Percentiles rank a stretch among this genome's conserved stretches.
These are phyloP conservation scores for Falcunculus frontatus DNA, from an alignment of 2,113 vertebrate genomes.

Conservation along the genomic window DNA sequence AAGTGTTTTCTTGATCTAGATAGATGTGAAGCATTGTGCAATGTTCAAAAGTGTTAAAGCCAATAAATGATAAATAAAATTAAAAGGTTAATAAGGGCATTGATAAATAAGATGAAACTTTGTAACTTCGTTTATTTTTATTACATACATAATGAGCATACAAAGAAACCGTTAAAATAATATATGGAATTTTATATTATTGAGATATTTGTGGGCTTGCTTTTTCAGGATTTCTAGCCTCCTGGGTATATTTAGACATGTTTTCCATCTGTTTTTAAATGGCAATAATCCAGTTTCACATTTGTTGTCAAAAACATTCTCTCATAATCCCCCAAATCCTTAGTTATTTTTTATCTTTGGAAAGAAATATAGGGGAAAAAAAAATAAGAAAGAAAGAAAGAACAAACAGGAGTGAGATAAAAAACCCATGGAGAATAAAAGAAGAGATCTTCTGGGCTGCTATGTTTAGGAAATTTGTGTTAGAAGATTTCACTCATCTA, in stretches of 20 bases:
- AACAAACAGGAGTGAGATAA: neutral
- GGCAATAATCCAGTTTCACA: neutral
- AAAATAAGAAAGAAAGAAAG: neutral
- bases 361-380: neutral
- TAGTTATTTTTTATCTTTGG: neutral
- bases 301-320: neutral
- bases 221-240: neutral
- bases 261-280: neutral
- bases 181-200: neutral
- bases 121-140: accelerated
- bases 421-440: neutral
- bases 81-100: accelerated
- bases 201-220: neutral
- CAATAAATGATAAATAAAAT: neutral
- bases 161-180: neutral
- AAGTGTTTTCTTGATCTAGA: neutral
- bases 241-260: neutral
- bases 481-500: neutral
- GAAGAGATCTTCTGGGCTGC: neutral
- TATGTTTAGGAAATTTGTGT: neutral
- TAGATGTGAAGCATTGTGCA: neutral
- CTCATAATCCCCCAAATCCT: neutral
- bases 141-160: neutral
- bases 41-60: neutral
- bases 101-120: neutral